These are phyloP conservation scores for Chamaetylas fuelleborni DNA, from an alignment of 2,113 vertebrate species.

Conservation along the genomic window DNA sequence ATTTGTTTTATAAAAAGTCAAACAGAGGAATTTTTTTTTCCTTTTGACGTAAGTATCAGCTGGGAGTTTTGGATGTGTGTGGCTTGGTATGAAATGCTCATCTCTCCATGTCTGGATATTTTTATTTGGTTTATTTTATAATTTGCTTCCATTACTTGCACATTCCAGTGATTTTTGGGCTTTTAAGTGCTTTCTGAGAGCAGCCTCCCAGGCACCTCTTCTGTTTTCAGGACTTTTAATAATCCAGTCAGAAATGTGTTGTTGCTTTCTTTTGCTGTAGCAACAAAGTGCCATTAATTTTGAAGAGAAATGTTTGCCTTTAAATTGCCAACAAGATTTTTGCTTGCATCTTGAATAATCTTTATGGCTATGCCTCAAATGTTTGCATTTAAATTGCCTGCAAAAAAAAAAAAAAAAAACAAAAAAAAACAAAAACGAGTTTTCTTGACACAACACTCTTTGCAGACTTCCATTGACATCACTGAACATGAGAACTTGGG, in stretches of 20 bases:
- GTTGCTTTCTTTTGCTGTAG: constrained; percentile 32
- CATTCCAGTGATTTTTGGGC: constrained; percentile 31
- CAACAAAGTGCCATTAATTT: constrained; percentile 41
- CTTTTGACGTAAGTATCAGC: background rate
- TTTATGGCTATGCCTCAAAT: no score
- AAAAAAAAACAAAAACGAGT: background rate
- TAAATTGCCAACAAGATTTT: no score
- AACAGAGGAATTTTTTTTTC: background rate
- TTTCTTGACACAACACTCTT: background rate
- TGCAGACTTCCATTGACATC: background rate
- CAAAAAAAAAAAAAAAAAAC: background rate
- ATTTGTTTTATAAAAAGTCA: background rate
- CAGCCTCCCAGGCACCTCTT: constrained; percentile 12
- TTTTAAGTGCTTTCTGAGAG: constrained; percentile 22
- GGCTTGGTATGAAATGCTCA: background rate
- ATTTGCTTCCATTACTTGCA: constrained; percentile 14
- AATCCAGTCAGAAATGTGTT: constrained; percentile 28
- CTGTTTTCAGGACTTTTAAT: constrained; percentile 31
- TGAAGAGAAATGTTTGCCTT: constrained; percentile 33
- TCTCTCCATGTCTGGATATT: background rate
- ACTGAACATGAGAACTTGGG: background rate
- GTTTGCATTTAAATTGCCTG: constrained; percentile 34
- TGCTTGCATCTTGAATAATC: no score
- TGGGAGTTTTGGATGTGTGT: background rate
- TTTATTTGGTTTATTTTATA: constrained; percentile 43